These are phyloP conservation scores for Zaprionus vittiger DNA, from an alignment of 1,140 invertebrate genomes.

Conservation along the genomic window DNA sequence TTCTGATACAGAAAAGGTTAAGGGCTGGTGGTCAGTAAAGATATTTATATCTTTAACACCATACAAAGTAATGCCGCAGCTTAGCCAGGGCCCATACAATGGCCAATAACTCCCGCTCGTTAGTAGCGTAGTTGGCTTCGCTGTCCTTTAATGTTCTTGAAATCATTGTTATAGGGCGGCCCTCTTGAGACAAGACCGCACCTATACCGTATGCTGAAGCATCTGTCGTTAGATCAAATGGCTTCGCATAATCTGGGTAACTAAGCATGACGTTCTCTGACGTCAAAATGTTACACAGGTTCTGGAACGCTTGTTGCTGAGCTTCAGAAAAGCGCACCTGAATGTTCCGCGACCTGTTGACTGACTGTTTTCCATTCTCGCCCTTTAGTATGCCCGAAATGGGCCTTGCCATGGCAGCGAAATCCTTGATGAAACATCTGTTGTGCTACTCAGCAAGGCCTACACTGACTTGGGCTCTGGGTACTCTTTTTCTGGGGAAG, in stretches of 20 bases:
- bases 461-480: no score
- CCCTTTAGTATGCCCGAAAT: no score
- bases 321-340: slow-evolving; percentile 6
- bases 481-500: no score
- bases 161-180: no score
- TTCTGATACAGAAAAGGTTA: slow-evolving; percentile 26
- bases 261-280: background rate
- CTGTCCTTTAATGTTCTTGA: background rate
- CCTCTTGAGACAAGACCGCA: background rate
- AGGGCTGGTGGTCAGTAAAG: slow-evolving; percentile 19
- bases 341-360: background rate
- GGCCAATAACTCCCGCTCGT: slow-evolving; percentile 1
- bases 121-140: slow-evolving; percentile 3
- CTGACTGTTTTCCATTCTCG: no score
- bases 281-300: background rate
- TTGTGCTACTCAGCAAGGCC: no score
- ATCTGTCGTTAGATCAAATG: background rate
- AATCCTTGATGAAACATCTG: no score
- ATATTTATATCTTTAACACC: slow-evolving; percentile 13
- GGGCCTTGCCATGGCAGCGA: no score
- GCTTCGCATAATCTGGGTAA: background rate
- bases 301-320: slow-evolving; percentile 66
- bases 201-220: background rate
- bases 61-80: background rate
- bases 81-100: background rate